Base-by-base conservation (phyloP, 2,113 vertebrate genomes). In the Crotalus helleri region DNA sequence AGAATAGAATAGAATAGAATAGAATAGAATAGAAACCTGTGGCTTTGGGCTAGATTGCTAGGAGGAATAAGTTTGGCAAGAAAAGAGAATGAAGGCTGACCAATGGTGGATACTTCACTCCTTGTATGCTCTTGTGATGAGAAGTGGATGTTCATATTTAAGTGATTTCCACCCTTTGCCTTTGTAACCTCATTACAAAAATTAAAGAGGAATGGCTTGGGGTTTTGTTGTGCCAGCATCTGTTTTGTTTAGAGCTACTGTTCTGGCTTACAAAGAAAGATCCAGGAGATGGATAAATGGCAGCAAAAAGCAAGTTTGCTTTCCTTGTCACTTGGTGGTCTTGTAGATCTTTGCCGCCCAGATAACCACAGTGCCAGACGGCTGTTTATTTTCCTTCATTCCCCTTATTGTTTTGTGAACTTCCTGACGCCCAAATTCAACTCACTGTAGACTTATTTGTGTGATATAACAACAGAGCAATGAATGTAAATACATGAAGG, bases 61-160 rank as follows among this genome's bases (percentile, higher is more conserved):
- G 64, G 51, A 23, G 85, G 23, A 44, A 51, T 93, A 89, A 21
- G 57, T 95, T 97, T 96, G 93, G 85, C 95, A 90, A 57, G 39
- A 91, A 49, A 8, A 23, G 54, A 53, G 29, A 59, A 29, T 59
- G 39, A 59, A 94, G 59, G 74, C 92, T 93, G 85, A 86, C 44
- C 91, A 39, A 2, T 39, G 57, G 26, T 9, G 85, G 87, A 17
- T 94, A 3, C 86, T 96, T 90, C 44, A 33, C 6, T 49, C 91
- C 51, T 94, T 85, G 54, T 95, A 93, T 90, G 61, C 26, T 94
- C 90, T 59, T 81, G 87, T 46, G 91, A 92, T 91, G 81, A n/a
- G 74, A 90, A 64, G 85, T 24, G 51, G 17, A 3, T 44, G 92
- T 95, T 94, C 92, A 58, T 57, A 49, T 55, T 17, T 61, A 8